Conservation (phyloP, 2,888 invertebrate species). For the Zygogramma bicolorata region DNA sequence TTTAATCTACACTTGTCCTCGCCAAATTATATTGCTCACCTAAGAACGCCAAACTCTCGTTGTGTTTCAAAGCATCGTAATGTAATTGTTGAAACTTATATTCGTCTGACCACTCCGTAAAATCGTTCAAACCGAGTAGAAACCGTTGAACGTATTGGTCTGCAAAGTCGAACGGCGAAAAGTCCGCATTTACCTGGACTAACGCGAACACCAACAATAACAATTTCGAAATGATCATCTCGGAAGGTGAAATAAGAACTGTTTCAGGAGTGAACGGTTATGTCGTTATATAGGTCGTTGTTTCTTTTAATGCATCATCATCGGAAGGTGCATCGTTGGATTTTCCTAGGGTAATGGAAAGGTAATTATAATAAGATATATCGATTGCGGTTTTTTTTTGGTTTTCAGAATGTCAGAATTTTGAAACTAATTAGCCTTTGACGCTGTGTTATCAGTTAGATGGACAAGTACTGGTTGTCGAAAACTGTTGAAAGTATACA, state of each 20-base stretch:
- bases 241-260: conserved; percentile 16
- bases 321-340: background rate
- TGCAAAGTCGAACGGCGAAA: conserved; percentile 58
- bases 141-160: conserved; percentile 59
- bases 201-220: conserved; percentile 11
- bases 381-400: no score
- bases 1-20: no score
- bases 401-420: background rate
- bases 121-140: conserved; percentile 50
- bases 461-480: no score
- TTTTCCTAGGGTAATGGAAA: conserved; percentile 17
- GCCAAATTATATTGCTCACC: no score
- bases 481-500: no score
- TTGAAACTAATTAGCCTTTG: no score
- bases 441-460: no score
- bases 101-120: conserved; percentile 52
- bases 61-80: conserved; percentile 47
- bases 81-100: conserved; percentile 49
- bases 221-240: conserved; percentile 17
- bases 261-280: background rate
- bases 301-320: background rate
- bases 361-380: background rate
- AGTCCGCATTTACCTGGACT: conserved; percentile 12
- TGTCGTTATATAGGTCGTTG: conserved; percentile 24
- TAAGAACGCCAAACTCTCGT: conserved; percentile 51